A percentile compares a stretch with the other conserved stretches of the same genome.
phyloP scores from a whole-genome alignment of 1,140 invertebrate genomes.

The Oryctes rhinoceros region DNA sequence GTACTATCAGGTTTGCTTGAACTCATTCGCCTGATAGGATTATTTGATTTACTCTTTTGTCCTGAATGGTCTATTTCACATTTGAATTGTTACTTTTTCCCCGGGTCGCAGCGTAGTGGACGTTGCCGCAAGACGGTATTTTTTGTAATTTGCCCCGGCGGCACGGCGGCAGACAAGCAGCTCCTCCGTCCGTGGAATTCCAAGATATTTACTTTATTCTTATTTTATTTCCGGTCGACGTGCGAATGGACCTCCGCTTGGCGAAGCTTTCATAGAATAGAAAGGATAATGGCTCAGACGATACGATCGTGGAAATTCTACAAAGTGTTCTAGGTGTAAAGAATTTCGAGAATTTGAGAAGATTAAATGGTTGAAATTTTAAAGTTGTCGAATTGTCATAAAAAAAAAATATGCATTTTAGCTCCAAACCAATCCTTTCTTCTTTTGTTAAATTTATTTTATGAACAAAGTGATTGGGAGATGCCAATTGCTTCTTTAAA shows the following conservation, averaged over 20 bases:
- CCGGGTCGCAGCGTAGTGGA: neutral
- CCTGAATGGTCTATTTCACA: constrained; percentile 33
- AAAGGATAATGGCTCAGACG: neutral
- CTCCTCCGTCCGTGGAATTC: neutral
- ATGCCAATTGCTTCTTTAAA: no score
- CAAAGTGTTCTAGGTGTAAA: neutral
- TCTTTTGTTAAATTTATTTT: no score
- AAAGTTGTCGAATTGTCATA: no score
- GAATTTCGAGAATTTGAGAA: neutral
- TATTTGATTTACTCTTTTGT: constrained; percentile 33
- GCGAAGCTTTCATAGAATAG: neutral
- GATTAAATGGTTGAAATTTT: no score
- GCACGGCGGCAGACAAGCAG: neutral
- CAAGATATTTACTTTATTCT: neutral
- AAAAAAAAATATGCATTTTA: no score
- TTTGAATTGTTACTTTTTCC: constrained; percentile 30
- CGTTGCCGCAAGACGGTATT: neutral
- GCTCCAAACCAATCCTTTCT: no score
- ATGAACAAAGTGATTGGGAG: no score
- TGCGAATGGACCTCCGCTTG: neutral
- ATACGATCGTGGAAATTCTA: neutral
- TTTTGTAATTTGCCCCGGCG: constrained; percentile 26
- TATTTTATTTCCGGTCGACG: neutral
- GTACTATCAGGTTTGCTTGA: constrained; percentile 37
- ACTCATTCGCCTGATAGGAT: constrained; percentile 31